A percentile compares a stretch with the other conserved stretches of the same genome.
Conservation (phyloP, 2,113 vertebrate species). For the Pteronura brasiliensis region DNA sequence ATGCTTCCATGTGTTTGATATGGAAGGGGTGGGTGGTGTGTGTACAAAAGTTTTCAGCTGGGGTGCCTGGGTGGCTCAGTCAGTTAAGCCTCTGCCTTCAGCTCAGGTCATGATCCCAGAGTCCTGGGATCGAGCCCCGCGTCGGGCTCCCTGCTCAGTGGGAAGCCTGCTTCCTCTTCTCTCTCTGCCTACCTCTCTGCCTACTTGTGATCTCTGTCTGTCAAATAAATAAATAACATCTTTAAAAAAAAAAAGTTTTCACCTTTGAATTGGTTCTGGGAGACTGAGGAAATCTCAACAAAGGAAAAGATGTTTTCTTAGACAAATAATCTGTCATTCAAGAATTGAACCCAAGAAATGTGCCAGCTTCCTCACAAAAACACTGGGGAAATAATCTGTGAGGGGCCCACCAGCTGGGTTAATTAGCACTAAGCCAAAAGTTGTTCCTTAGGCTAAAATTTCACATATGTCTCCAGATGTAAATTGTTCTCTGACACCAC, state of each 20-base stretch:
- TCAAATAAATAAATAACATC: no score
- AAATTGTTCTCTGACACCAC: neutral
- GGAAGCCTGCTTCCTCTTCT: no score
- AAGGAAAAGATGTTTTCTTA: neutral
- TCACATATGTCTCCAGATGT: neutral
- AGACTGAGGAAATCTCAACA: neutral
- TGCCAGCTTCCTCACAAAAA: neutral
- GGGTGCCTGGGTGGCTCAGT: no score
- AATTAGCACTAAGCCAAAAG: neutral
- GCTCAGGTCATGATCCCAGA: no score
- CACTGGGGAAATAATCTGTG: neutral
- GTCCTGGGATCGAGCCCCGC: no score
- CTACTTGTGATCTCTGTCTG: no score
- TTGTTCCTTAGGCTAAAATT: neutral
- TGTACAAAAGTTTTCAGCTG: neutral
- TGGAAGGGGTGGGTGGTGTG: neutral
- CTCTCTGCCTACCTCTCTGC: no score
- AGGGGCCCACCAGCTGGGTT: no score
- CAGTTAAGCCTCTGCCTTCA: no score
- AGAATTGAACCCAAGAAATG: neutral
- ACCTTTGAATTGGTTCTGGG: neutral
- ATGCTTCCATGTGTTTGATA: neutral
- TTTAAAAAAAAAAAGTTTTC: neutral
- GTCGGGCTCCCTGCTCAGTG: no score
- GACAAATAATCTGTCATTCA: neutral